phyloP scores from a whole-genome alignment of 2,113 vertebrate genomes.

The Stictonetta naevosa region DNA sequence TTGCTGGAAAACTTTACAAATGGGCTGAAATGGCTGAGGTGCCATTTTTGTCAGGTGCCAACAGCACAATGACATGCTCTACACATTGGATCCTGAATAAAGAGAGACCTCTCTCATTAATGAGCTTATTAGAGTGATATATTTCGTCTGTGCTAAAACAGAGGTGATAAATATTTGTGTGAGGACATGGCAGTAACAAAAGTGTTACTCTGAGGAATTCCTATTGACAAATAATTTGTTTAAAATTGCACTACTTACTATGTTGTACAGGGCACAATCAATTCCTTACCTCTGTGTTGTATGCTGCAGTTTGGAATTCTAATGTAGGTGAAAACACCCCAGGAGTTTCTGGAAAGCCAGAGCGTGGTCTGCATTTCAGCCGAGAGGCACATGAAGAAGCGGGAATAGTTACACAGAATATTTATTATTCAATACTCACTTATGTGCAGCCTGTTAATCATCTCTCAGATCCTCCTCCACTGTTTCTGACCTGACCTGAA shows the following conservation, averaged over 20 bases:
- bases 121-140: background rate
- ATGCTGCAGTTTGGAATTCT: background rate
- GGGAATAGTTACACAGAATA: background rate
- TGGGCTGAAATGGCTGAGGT: background rate
- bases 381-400: background rate
- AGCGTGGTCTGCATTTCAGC: background rate
- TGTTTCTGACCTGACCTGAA: background rate
- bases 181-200: background rate
- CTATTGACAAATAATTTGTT: background rate
- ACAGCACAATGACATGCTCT: background rate
- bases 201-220: background rate
- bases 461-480: background rate
- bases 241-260: background rate
- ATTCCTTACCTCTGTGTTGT: background rate
- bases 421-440: background rate
- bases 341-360: background rate
- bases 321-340: background rate
- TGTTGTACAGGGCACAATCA: background rate
- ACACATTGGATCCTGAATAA: rapidly evolving
- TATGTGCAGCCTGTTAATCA: background rate
- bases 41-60: background rate
- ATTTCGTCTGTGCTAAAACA: background rate
- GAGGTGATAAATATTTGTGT: background rate
- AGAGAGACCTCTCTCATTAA: background rate
- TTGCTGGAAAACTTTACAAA: background rate